Base-by-base conservation (phyloP, 2,797 vertebrate genomes). In the Eospalax fontanierii region DNA sequence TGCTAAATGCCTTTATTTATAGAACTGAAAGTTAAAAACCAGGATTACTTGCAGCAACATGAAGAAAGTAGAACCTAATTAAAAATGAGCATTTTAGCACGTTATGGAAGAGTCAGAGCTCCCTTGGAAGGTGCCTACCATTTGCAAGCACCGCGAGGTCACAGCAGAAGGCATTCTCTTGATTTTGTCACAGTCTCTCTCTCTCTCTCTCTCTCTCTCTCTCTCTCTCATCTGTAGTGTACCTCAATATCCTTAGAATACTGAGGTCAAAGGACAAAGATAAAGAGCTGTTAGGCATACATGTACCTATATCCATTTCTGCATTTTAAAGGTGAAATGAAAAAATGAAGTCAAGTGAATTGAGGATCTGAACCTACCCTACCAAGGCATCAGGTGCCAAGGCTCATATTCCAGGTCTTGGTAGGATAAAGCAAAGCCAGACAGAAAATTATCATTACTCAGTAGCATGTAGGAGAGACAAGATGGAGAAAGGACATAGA, bases 1-100 rank as follows among this genome's bases (percentile, higher is more conserved):
- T 87, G 87, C 95, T 96, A 96, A 97, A 97, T 96, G 86, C 91
- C 96, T 96, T 97, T 97, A 96, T 97, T 97, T 97, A 97, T 95
- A 97, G 95, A 97, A 93, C 92, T 24, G 91, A 95, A 96, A 96
- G 94, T 92, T 94, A 88, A 95, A 68, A 87, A 94, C 79, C 71
- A 93, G 95, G 94, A 97, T 97, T 98, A 95, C 96, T 95, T 97
- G 96, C 90, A 95, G 76, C 93, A 96, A 89, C 82, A 93, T 87
- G 94, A 97, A 96, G 91, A 95, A 97, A 97, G 95, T 96, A 95
- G 94, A 92, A 95, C 90, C 86, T 96, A 96, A 95, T 96, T 96
- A 83, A 97, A 97, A 97, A 94, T 66, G 85, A 97, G 90, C 96
- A 90, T 87, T 96, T 93, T 94, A 91, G 43, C 79, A 85, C 73